phyloP scores from a whole-genome alignment of 2,797 vertebrate genomes.

The Mormyrops boulengeri region DNA sequence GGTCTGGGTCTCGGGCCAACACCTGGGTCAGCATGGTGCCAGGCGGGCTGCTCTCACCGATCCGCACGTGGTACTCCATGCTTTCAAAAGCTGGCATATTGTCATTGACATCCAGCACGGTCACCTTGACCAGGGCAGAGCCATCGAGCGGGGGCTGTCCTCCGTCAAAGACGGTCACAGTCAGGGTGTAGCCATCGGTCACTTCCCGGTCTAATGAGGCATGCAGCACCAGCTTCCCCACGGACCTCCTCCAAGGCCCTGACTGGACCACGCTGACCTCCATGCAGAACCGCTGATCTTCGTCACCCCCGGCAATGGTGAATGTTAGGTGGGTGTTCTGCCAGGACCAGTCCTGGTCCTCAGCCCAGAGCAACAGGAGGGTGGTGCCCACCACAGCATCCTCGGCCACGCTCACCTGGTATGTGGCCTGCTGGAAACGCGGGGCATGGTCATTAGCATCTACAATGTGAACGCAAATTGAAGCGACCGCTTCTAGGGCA shows the following conservation, averaged over 20 bases:
- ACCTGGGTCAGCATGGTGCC: conserved; percentile 65
- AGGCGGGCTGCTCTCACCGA: conserved; percentile 67
- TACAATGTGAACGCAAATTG: conserved; percentile 63
- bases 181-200: conserved; percentile 57
- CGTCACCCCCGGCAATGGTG: conserved; percentile 65
- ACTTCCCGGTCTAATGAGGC: conserved; percentile 70
- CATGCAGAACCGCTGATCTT: conserved; percentile 67
- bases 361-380: conserved; percentile 66
- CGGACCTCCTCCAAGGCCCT: conserved; percentile 53
- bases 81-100: conserved; percentile 73
- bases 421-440: conserved; percentile 62
- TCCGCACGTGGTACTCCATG: conserved; percentile 59
- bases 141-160: conserved; percentile 70
- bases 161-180: conserved; percentile 69
- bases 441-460: conserved; percentile 75
- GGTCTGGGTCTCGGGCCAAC: conserved; percentile 70
- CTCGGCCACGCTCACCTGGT: conserved; percentile 70
- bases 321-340: conserved; percentile 72
- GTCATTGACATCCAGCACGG: conserved; percentile 81
- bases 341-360: conserved; percentile 65
- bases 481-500: conserved; percentile 57
- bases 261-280: conserved; percentile 56
- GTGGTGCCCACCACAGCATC: conserved; percentile 61
- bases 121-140: conserved; percentile 63
- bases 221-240: conserved; percentile 70